Evolutionary conservation across 2,113 vertebrate species (phyloP).

Genomic region (Sminthopsis crassicaudata): DNA sequence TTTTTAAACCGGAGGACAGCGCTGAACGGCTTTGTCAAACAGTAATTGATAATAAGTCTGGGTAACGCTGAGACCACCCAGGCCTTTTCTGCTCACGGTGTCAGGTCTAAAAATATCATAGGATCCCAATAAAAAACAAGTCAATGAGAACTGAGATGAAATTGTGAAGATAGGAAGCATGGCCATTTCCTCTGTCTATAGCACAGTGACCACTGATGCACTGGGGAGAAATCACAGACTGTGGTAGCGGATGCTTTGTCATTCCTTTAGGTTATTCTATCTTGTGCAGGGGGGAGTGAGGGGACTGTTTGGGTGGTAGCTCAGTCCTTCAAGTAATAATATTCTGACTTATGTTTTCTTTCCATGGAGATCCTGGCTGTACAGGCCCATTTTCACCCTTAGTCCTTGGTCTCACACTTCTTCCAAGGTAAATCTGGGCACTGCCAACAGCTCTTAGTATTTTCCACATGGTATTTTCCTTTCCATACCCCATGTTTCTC

Average conservation of each 20-base stretch:
- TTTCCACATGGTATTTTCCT: background rate
- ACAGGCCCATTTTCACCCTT: background rate
- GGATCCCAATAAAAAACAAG: background rate
- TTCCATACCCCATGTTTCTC: background rate
- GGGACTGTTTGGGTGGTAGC: background rate
- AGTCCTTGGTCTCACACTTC: background rate
- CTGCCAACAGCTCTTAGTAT: background rate
- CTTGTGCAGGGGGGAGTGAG: slow-evolving; percentile 26
- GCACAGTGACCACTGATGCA: slow-evolving; percentile 35
- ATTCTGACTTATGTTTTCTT: background rate
- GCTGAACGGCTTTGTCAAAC: slow-evolving; percentile 1
- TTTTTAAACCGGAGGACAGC: slow-evolving; percentile 60
- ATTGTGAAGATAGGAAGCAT: background rate
- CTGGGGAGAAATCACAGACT: slow-evolving; percentile 4
- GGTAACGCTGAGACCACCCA: slow-evolving; percentile 31
- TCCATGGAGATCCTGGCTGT: background rate
- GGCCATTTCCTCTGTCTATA: background rate
- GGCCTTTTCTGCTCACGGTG: background rate
- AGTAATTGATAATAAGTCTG: slow-evolving; percentile 36
- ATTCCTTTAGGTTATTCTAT: background rate
- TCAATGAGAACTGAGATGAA: background rate
- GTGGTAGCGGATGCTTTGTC: background rate
- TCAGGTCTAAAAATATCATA: slow-evolving; percentile 3
- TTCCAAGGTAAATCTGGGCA: background rate
- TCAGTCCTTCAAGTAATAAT: background rate